Base-by-base conservation (phyloP, 2,888 invertebrate genomes). In the Microctonus aethiopoides region DNA sequence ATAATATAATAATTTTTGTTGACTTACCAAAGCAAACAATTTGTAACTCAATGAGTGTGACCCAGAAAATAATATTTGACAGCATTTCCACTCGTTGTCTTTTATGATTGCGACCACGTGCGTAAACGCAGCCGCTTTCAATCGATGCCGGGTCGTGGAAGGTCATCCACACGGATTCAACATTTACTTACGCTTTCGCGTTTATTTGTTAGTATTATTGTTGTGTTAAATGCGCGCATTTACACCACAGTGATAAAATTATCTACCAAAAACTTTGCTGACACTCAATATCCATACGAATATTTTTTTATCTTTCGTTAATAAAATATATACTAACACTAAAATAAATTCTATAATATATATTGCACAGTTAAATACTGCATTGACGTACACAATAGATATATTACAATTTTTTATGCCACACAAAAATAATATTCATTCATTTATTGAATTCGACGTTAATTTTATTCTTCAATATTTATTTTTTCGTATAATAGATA, bases 21-120 rank as follows among this genome's bases (percentile, higher is more conserved):
- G 26, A 78, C 80, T 80, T 69, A 81, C 81, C 81, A 63, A 68
- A 75, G 61, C 74, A 70, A 70, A 74, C 67, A 56, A 72, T 74
- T 57, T 79, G 56, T 36, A 81, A 72, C 64, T 75, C 76, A 66
- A 79, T 56, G 51, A 81, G 60, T 51, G 74, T 61, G 69, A 78
- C 68, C 76, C 77, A 74, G 64, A 73, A 71, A 60, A 75, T 64
- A 80, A 82, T 81, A 75, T 80, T 80, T 76, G 75, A 78, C 75
- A 78, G 75, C 75, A 74, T 67, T 60, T 62, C 57, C 70, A 73
- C 66, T 63, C 56, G 70, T 64, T 71, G 74, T 75, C 76, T 78
- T 77, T 73, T 72, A 70, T 64, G 69, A 70, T 70, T 70, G 71
- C 67, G 70, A 74, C 73, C 68, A 77, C 81, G 81, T 80, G 81